Base-by-base conservation (phyloP, 2,888 invertebrate species). In the Perdita meconis region DNA sequence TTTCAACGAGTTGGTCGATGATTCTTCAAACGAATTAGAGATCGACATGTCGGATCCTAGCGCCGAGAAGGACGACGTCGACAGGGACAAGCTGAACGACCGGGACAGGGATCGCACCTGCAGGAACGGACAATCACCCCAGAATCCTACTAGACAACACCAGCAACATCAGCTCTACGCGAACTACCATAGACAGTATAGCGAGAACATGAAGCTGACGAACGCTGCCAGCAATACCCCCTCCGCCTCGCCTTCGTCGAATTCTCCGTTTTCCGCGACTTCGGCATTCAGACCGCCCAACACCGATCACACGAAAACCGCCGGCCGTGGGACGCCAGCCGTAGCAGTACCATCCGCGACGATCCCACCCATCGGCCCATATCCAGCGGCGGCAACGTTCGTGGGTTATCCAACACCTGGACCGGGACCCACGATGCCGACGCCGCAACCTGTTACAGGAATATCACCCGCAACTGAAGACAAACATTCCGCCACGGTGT, bases 241-340 rank as follows among this genome's bases (percentile, higher is more conserved):
- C 12, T 78, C 90, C 92, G 94, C 88, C 5, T 84, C 80, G 13
- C 94, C 86, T 0, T 73, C 88, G 30, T 79, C 85, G 34, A 87
- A 78, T 40, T 88, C 82, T 51, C 95, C 95, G n/a, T 96, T 96
- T 89, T 95, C 96, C 1, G 95, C 95, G 30, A 95, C 95, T 61
- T 97, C 97, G 0, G 97, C 97, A 0, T 97, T 97, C 90, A 95
- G 96, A 88, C 97, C 96, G 10, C 96, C 95, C 2, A 92, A 90
- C 67, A 94, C 94, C 16, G 95, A 96, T 86, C 94, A 95, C 36
- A 92, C 93, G 70, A 95, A 96, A 86, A 93, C 94, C 77, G 86
- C 93, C 63, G 87, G 89, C 53, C 87, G 90, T 26, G 80, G 91
- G 0, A 88, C 91, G 50, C 86, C 83, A 44, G 87, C 88, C 84